Evolutionary conservation across 2,113 vertebrate species (phyloP).

Genomic region (Odocoileus hemionus): DNA sequence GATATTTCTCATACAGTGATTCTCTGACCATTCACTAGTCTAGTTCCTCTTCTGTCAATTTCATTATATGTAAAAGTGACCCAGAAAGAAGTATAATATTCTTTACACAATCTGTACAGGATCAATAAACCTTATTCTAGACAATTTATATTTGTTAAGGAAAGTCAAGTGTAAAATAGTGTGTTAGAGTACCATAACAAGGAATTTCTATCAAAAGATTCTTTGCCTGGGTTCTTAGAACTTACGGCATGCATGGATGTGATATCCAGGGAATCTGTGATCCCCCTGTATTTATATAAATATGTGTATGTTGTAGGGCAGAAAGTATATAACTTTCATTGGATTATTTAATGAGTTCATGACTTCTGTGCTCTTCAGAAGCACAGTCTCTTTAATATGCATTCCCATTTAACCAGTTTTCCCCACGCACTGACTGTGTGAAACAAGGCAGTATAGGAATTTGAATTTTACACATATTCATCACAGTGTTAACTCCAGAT

Average conservation of each 20-base stretch:
- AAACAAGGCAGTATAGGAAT: background rate
- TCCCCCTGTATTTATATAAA: background rate
- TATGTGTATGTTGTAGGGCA: background rate
- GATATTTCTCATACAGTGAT: background rate
- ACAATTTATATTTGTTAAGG: background rate
- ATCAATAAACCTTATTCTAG: background rate
- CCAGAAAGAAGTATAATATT: background rate
- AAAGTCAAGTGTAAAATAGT: background rate
- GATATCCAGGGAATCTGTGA: background rate
- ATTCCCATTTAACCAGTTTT: background rate
- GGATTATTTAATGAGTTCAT: background rate
- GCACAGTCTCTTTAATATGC: background rate
- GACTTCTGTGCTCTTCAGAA: background rate
- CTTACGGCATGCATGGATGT: background rate
- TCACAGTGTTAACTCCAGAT: background rate
- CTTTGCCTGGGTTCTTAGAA: background rate
- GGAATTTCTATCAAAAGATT: background rate
- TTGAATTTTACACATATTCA: background rate
- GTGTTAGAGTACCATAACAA: background rate
- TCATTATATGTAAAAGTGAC: background rate
- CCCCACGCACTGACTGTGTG: no score
- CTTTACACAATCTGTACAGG: background rate
- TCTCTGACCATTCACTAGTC: background rate
- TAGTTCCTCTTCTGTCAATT: background rate
- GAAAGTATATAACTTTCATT: background rate